These are phyloP conservation scores for Caerostris extrusa DNA, from an alignment of 1,140 invertebrate genomes.

Conservation along the genomic window DNA sequence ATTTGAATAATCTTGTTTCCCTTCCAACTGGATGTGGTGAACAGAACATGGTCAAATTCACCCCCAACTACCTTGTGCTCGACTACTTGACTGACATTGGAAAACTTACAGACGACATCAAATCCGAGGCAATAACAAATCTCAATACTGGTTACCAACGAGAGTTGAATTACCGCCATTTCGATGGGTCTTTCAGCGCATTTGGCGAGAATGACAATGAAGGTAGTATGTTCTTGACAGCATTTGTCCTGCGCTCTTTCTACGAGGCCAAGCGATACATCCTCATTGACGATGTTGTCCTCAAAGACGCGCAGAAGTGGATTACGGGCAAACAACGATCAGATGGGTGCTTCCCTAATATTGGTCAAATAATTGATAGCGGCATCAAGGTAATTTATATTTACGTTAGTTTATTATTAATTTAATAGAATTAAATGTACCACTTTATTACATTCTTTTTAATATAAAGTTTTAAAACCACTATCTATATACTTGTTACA, in stretches of 20 bases:
- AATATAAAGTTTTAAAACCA: neutral
- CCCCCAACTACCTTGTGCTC: slow-evolving; percentile 88
- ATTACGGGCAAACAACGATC: slow-evolving; percentile 80
- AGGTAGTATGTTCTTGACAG: slow-evolving; percentile 91
- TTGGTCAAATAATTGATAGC: slow-evolving; percentile 68
- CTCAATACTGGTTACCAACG: slow-evolving; percentile 89
- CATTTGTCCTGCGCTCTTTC: slow-evolving; percentile 89
- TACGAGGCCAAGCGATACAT: slow-evolving; percentile 86
- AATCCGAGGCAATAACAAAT: slow-evolving; percentile 84
- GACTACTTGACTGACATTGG: slow-evolving; percentile 85
- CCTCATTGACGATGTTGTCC: slow-evolving; percentile 84
- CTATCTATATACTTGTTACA: too few species aligned
- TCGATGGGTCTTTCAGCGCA: slow-evolving; percentile 91
- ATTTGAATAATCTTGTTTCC: slow-evolving; percentile 77
- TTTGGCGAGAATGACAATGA: slow-evolving; percentile 86
- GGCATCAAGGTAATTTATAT: slow-evolving; percentile 66
- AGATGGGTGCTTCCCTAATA: slow-evolving; percentile 69
- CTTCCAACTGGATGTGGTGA: slow-evolving; percentile 88
- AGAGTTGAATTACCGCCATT: slow-evolving; percentile 87
- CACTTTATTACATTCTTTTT: neutral
- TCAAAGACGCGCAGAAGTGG: slow-evolving; percentile 82
- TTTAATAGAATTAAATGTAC: too few species aligned
- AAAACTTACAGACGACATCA: slow-evolving; percentile 82
- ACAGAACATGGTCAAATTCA: slow-evolving; percentile 91
- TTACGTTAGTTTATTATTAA: too few species aligned